Percentiles rank a stretch among this genome's conserved stretches.
Conservation (phyloP, 2,888 invertebrate species). For the Dicyrtoma fusca region DNA sequence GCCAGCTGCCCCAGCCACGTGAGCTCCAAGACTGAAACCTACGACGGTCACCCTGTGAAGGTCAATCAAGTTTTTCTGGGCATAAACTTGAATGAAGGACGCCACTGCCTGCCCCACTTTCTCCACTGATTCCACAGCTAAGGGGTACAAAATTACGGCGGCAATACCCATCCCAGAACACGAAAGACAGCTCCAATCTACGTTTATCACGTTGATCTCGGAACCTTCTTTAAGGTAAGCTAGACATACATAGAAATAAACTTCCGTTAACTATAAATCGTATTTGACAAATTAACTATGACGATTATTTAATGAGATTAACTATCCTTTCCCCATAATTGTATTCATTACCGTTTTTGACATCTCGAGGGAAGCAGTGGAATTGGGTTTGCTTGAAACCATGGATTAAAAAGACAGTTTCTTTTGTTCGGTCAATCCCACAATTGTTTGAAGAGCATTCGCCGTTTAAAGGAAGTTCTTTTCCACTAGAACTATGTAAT, state of each 20-base stretch:
- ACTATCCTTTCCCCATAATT: no score
- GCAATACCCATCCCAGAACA: background rate
- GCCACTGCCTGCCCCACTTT: background rate
- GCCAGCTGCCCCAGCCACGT: background rate
- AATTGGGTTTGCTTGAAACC: background rate
- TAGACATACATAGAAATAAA: background rate
- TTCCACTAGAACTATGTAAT: no score
- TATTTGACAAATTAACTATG: background rate
- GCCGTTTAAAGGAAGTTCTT: no score
- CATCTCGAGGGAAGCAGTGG: background rate
- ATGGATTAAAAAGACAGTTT: no score
- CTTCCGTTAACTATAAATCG: no score
- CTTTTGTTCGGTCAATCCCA: no score
- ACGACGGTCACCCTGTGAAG: no score
- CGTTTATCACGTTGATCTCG: background rate
- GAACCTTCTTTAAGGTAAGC: background rate
- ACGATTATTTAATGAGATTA: background rate
- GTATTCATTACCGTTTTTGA: background rate
- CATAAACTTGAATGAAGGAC: background rate
- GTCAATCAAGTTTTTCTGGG: background rate
- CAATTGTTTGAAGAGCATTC: no score
- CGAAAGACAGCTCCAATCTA: background rate
- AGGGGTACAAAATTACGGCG: no score
- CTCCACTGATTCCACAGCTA: no score
- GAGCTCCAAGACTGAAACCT: background rate